Evolutionary conservation across 1,140 invertebrate species (phyloP).

Genomic region (Microplitis mediator): DNA sequence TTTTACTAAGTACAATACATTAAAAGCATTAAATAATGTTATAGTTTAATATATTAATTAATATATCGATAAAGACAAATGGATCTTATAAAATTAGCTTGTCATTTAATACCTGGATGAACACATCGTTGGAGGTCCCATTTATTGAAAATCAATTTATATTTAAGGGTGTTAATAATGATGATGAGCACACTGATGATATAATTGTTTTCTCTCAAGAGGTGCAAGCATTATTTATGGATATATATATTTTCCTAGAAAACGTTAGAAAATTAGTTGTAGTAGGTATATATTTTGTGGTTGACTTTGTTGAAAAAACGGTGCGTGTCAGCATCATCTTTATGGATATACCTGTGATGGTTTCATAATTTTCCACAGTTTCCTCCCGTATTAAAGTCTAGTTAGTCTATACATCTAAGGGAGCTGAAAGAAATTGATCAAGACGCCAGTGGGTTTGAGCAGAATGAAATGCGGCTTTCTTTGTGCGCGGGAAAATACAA

Average conservation of each 20-base stretch:
- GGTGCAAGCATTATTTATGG: slow-evolving; percentile 12
- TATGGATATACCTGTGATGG: not conserved
- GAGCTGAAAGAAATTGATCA: slow-evolving; percentile 6
- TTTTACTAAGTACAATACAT: too few species aligned
- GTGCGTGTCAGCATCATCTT: not conserved
- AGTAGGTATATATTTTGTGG: not conserved
- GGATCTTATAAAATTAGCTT: too few species aligned
- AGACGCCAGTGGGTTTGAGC: not conserved
- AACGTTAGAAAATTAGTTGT: too few species aligned
- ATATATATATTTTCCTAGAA: not conserved
- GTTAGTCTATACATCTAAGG: slow-evolving; percentile 33
- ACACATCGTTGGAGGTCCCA: slow-evolving; percentile 28
- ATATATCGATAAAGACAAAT: too few species aligned
- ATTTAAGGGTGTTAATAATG: slow-evolving; percentile 26
- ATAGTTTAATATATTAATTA: not conserved
- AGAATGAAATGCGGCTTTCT: not conserved
- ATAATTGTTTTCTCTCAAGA: slow-evolving; percentile 16
- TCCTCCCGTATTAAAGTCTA: slow-evolving; percentile 49
- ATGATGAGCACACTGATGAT: too few species aligned
- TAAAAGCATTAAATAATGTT: too few species aligned
- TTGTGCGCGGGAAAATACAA: not conserved
- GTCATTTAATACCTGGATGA: not conserved
- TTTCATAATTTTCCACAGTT: slow-evolving; percentile 43
- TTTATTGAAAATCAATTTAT: slow-evolving; percentile 22
- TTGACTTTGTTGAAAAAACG: too few species aligned